Conservation (phyloP, 2,888 invertebrate species). For the Drosophila histrio region DNA sequence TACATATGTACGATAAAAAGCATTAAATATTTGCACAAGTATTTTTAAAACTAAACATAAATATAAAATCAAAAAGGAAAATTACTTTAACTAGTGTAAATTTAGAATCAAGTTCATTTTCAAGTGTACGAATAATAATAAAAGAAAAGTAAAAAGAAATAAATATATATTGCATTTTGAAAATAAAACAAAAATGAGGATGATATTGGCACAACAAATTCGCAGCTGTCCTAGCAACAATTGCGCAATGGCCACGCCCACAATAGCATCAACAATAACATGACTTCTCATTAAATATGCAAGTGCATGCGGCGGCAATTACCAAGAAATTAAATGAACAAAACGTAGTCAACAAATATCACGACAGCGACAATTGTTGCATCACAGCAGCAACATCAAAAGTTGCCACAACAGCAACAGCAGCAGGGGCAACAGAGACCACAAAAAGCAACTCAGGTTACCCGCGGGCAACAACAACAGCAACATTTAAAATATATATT, state of each 20-base stretch:
- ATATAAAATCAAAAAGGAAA: slow-evolving; percentile 15
- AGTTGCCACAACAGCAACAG: slow-evolving; percentile 27
- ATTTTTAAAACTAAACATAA: slow-evolving; percentile 14
- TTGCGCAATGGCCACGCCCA: slow-evolving; percentile 52
- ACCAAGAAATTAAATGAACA: slow-evolving; percentile 75
- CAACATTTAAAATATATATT: slow-evolving; percentile 35
- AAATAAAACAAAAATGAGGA: no score
- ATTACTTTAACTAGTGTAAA: slow-evolving; percentile 69
- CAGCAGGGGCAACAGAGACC: slow-evolving; percentile 19
- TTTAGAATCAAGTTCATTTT: slow-evolving; percentile 68
- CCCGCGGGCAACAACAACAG: slow-evolving; percentile 31
- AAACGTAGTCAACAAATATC: slow-evolving; percentile 57
- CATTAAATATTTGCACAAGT: slow-evolving; percentile 43
- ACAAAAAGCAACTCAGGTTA: slow-evolving; percentile 52
- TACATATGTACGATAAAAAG: no score
- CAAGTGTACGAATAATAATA: slow-evolving; percentile 61
- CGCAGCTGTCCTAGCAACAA: slow-evolving; percentile 43
- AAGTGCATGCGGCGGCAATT: slow-evolving; percentile 76
- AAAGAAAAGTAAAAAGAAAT: slow-evolving; percentile 34
- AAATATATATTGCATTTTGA: no score
- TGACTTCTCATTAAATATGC: slow-evolving; percentile 71
- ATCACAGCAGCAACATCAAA: slow-evolving; percentile 39
- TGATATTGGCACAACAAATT: slow-evolving; percentile 8
- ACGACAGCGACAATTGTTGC: slow-evolving; percentile 48
- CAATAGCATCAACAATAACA: slow-evolving; percentile 22